Conservation (phyloP, 92 coral and sea anemone species). For the Virgularia gustaviana region DNA sequence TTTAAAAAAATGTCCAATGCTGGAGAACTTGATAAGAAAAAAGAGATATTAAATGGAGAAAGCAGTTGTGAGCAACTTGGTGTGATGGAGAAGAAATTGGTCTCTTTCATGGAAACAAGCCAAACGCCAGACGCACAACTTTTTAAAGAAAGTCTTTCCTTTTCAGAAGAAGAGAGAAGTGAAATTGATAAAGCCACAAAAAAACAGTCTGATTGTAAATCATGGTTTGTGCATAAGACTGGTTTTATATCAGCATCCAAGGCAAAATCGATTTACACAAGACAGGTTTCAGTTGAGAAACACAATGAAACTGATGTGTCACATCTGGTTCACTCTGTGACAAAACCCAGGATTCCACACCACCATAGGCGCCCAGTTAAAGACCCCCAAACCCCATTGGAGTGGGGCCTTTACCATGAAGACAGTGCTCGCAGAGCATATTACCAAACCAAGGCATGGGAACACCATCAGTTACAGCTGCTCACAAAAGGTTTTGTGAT, state of each 20-base stretch:
- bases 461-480: too few relatives aligned
- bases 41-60: too few relatives aligned
- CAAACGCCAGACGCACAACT: background rate
- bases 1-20: background rate
- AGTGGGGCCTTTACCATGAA: too few relatives aligned
- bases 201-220: constrained; percentile 67
- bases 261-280: constrained; percentile 60
- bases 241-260: constrained; percentile 70
- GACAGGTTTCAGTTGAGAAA: constrained; percentile 57
- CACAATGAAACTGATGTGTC: background rate
- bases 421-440: too few relatives aligned
- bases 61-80: too few relatives aligned
- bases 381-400: too few relatives aligned
- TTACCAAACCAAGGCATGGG: too few relatives aligned
- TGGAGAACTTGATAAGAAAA: too few relatives aligned
- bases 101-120: background rate
- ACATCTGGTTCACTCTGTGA: background rate
- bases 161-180: constrained; percentile 57
- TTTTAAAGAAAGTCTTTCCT: background rate
- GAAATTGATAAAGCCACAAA: constrained; percentile 44
- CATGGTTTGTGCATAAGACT: constrained; percentile 54
- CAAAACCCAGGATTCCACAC: background rate
- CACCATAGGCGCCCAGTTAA: too few relatives aligned
- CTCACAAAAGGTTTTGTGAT: too few relatives aligned
- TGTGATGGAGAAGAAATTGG: too few relatives aligned